Conservation (phyloP, 2,113 vertebrate species). For the Murina feae region DNA sequence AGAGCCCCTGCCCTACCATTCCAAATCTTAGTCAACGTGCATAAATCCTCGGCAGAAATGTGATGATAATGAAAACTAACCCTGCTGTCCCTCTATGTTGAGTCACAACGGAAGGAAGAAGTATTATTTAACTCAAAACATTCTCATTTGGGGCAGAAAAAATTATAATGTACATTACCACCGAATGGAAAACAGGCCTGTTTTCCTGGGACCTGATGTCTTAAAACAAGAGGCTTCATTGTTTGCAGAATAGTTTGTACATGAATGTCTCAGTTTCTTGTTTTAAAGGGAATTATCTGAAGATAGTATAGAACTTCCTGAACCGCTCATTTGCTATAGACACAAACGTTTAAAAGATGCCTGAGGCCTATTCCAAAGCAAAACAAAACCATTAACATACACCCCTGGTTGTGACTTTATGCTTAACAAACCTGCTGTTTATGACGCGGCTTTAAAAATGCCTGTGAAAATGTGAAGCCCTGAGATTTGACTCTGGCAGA, state of each 20-base stretch:
- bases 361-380: not conserved
- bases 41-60: not conserved
- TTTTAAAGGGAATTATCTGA: slow-evolving; percentile 31
- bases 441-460: not conserved
- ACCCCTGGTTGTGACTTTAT: not conserved
- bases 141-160: slow-evolving; percentile 12
- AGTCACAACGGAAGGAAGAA: slow-evolving; percentile 11
- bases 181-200: not conserved
- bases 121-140: not conserved
- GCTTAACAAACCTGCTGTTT: not conserved
- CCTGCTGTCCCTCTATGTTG: not conserved
- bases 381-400: not conserved
- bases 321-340: not conserved
- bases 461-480: not conserved
- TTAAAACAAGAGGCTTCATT: slow-evolving; percentile 30
- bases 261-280: not conserved
- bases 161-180: not conserved
- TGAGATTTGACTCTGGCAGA: not conserved
- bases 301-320: not conserved
- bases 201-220: slow-evolving; percentile 1
- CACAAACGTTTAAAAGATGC: not conserved
- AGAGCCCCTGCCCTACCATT: not conserved
- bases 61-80: not conserved
- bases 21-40: not conserved
- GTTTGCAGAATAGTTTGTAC: slow-evolving; percentile 22